A percentile compares a stretch with the other conserved stretches of the same genome.
Conservation (phyloP, 2,888 invertebrate genomes). For the Xestoiulus laeticollis region DNA sequence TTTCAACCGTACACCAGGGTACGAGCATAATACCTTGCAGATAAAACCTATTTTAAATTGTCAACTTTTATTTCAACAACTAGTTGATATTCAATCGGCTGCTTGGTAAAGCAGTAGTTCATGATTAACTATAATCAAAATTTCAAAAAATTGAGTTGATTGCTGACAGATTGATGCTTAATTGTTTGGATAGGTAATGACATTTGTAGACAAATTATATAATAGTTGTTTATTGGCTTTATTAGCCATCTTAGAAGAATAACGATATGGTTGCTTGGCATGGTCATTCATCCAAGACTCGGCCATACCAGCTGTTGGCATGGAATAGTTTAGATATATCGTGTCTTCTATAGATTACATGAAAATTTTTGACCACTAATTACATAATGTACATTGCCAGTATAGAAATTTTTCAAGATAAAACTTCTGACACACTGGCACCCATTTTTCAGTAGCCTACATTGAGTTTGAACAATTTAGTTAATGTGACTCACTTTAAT, state of each 20-base stretch:
- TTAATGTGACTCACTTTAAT: background rate
- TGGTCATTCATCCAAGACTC: background rate
- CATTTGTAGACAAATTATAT: background rate
- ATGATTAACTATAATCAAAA: too few species aligned
- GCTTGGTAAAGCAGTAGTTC: too few species aligned
- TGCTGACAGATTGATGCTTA: too few species aligned
- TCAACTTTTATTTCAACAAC: background rate
- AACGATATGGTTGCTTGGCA: background rate
- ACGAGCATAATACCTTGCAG: too few species aligned
- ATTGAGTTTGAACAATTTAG: background rate
- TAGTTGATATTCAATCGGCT: too few species aligned
- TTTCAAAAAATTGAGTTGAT: too few species aligned
- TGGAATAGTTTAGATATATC: background rate
- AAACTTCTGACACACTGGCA: background rate
- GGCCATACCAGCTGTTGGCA: background rate
- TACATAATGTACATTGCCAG: background rate
- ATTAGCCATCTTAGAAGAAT: background rate
- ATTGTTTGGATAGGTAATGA: too few species aligned
- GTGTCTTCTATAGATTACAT: background rate
- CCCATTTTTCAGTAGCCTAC: background rate
- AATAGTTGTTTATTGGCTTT: background rate
- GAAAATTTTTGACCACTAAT: background rate
- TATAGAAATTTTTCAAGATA: background rate
- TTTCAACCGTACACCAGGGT: too few species aligned
- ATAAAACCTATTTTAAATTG: background rate